Evolutionary conservation across 1,140 invertebrate genomes (phyloP).

Genomic region (Atopsyche davidsoni): DNA sequence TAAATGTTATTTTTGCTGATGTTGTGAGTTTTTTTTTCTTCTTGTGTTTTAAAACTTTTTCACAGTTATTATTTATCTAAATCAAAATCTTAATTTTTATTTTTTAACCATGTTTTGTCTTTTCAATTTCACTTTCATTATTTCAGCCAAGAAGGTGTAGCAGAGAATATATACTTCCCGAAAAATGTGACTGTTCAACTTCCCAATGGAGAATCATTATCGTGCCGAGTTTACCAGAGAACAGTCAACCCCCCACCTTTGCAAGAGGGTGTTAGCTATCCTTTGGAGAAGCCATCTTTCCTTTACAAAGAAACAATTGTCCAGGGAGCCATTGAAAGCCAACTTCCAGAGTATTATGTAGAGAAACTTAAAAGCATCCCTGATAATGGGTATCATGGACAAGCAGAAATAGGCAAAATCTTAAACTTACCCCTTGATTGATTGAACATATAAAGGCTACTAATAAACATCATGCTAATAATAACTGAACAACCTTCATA

Average conservation of each 20-base stretch:
- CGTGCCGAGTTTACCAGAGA: conserved; percentile 61
- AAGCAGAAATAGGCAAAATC: conserved; percentile 18
- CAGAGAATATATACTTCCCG: conserved; percentile 54
- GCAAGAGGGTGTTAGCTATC: conserved; percentile 33
- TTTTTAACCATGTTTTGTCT: neutral
- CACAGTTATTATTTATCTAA: neutral
- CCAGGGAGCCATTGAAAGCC: conserved; percentile 56
- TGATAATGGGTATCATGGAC: conserved; percentile 59
- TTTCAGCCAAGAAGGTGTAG: conserved; percentile 66
- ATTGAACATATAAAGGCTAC: neutral
- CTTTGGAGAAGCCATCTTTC: conserved; percentile 35
- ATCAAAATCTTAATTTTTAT: no score
- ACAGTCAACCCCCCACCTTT: conserved; percentile 35
- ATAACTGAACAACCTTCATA: neutral
- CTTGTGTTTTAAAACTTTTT: neutral
- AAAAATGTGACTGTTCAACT: conserved; percentile 55
- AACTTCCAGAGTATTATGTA: conserved; percentile 61
- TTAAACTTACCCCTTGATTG: no score
- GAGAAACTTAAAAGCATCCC: conserved; percentile 54
- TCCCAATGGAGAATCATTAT: conserved; percentile 41
- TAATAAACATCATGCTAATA: neutral
- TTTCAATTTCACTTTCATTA: neutral
- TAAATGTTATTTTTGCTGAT: no score
- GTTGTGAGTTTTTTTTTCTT: conserved; percentile 1
- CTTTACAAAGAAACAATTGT: conserved; percentile 40